Base-by-base conservation (phyloP, 35 echinoderm and acorn worm genomes). In the Hemicentrotus pulcherrimus region DNA sequence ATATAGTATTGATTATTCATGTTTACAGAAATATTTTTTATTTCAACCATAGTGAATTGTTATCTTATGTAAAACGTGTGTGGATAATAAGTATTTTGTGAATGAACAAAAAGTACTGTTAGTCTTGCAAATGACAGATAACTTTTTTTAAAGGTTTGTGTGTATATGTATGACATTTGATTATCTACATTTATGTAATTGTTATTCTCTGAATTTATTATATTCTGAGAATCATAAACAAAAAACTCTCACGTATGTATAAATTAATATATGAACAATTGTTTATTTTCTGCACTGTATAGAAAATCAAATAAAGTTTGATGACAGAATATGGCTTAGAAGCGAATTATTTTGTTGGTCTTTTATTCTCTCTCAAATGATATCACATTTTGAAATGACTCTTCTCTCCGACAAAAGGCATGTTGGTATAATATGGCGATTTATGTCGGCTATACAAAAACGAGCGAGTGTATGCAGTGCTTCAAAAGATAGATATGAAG, bases 281-380 rank as follows among this genome's bases (percentile, higher is more conserved):
- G 65, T 78, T 78, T 78, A 78, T 78, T 78, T 78, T 78, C 65
- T n/a, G 65, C 65, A 78, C 65, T n/a, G 65, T 78, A 78, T 78
- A 78, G 65, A 78, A 78, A 4, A 78, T 78, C 65, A 78, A 78
- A 78, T 78, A 78, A 78, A 28, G n/a, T 78, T 78, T 78, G 65
- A 78, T 78, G 19, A 22, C n/a, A 78, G 65, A 78, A 78, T 28
- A 78, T 78, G 19, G 52, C 11, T 78, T 8, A 78, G 24, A 6
- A 78, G 65, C 19, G 28, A 78, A 78, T 28, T 78, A 78, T 78
- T 78, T 78, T 78, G 65, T 78, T 4, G 2, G 28, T 78, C 4
- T 78, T 78, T 78, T n/a, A n/a, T 28, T 78, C 11, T 59, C 52
- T 59, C 52, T 41, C 35, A 41, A 41, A 41, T 41, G 35, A 41